Evolutionary conservation across 35 echinoderm and acorn worm species (phyloP).

Genomic region (Lytechinus pictus): DNA sequence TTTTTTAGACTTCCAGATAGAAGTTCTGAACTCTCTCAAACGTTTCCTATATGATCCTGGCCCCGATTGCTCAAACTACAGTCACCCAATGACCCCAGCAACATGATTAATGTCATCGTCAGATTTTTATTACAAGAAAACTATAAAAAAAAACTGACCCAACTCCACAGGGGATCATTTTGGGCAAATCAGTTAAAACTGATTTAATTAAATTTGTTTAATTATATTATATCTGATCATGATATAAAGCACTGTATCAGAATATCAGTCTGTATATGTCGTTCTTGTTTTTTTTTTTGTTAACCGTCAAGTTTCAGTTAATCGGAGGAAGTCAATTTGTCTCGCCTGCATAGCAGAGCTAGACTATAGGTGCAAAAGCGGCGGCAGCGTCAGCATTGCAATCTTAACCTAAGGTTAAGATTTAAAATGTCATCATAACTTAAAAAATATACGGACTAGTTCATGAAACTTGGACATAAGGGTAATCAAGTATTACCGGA

Average conservation of each 20-base stretch:
- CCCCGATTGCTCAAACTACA: slow-evolving; percentile 52
- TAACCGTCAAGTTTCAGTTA: slow-evolving; percentile 7
- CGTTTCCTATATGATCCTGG: slow-evolving; percentile 56
- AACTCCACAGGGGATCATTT: background rate
- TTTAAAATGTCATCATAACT: too few species aligned
- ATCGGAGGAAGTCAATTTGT: background rate
- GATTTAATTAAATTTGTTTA: slow-evolving; percentile 44
- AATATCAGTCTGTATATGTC: slow-evolving; percentile 51
- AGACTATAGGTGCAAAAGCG: too few species aligned
- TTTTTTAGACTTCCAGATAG: slow-evolving; percentile 72
- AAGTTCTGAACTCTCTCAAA: slow-evolving; percentile 60
- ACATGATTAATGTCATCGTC: slow-evolving; percentile 61
- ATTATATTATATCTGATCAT: slow-evolving; percentile 36
- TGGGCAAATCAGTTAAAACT: slow-evolving; percentile 57
- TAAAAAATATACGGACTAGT: too few species aligned
- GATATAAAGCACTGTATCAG: slow-evolving; percentile 43
- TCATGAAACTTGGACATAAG: too few species aligned
- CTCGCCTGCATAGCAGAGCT: too few species aligned
- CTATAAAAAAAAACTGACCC: background rate
- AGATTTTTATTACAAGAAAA: background rate
- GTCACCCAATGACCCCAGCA: slow-evolving; percentile 64
- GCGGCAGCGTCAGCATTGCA: too few species aligned
- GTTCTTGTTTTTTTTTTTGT: background rate
- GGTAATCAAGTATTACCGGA: too few species aligned
- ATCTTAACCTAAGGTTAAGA: too few species aligned